Conservation (phyloP, 2,797 vertebrate species). For the Echeneis naucrates region DNA sequence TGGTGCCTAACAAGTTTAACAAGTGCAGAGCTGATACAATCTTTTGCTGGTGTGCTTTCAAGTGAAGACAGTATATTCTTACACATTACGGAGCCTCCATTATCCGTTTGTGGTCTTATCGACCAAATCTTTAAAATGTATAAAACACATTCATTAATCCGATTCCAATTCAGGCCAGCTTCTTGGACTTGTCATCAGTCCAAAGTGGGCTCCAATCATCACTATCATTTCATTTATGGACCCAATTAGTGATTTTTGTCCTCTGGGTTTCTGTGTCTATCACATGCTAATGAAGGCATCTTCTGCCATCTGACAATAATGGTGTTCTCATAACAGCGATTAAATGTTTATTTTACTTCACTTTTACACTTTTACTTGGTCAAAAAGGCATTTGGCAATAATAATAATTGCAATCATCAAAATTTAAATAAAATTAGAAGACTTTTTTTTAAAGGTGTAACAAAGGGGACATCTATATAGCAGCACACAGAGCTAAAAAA, state of each 20-base stretch:
- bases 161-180: slow-evolving; percentile 47
- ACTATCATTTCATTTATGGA: slow-evolving; percentile 79
- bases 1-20: not conserved
- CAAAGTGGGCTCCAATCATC: slow-evolving; percentile 87
- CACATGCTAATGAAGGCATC: slow-evolving; percentile 95
- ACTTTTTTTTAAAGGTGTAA: not conserved
- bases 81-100: not conserved
- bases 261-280: slow-evolving; percentile 87
- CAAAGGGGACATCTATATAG: slow-evolving; percentile 10
- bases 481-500: slow-evolving; percentile 8
- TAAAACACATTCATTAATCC: not conserved
- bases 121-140: no score
- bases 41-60: not conserved
- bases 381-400: not conserved
- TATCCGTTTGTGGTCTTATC: not conserved
- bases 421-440: not conserved
- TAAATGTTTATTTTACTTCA: slow-evolving; percentile 64
- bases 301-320: slow-evolving; percentile 90
- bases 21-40: not conserved
- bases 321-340: slow-evolving; percentile 86
- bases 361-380: no score
- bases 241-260: slow-evolving; percentile 98
- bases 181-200: slow-evolving; percentile 63
- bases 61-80: not conserved
- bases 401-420: not conserved